Base-by-base conservation (phyloP, 2,113 vertebrate genomes). In the Promerops cafer region DNA sequence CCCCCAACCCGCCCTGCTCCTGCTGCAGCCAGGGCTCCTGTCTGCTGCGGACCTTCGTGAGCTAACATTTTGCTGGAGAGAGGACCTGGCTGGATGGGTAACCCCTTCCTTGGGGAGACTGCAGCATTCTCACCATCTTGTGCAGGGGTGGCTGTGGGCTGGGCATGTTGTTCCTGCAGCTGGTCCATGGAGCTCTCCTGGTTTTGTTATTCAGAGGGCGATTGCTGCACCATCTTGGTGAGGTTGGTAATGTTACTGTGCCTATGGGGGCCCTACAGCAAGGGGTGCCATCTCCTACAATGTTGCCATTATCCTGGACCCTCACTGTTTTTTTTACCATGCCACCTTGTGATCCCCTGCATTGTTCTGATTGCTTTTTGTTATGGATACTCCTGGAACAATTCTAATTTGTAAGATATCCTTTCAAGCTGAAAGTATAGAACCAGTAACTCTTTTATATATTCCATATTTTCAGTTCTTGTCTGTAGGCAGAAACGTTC, bases 1-100 rank as follows among this genome's bases (percentile, higher is more conserved):
- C 18, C 28, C 28, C 60, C 2, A 3, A 22, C 19, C 39, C 6
- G 19, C 2, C 3, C 20, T 3, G 2, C 30, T 30, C 10, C 13
- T 7, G 30, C 40, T 33, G 30, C 61, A 44, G 40, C 40, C 30
- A 22, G 40, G 22, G 63, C 21, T 31, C 21, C 30, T 4, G 4
- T 44, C 30, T 44, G 40, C 61, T 44, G 21, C 1, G 10, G 37
- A 44, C 30, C 40, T 21, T 33, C 4, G 3, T 24, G 22, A 45
- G 7, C 7, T 33, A 44, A 44, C 21, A 17, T 15, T 18, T 22
- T 26, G 64, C 64, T 66, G 31, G 42, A 13, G 31, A 66, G n/a
- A 66, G 30, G 23, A 45, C 31, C 11, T 24, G 42, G 11, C 6
- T 18, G 40, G 31, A n/a, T 1, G 1, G 21, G 22, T 19, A 10